phyloP scores from a whole-genome alignment of 2,113 vertebrate genomes.

The Phasianus colchicus region DNA sequence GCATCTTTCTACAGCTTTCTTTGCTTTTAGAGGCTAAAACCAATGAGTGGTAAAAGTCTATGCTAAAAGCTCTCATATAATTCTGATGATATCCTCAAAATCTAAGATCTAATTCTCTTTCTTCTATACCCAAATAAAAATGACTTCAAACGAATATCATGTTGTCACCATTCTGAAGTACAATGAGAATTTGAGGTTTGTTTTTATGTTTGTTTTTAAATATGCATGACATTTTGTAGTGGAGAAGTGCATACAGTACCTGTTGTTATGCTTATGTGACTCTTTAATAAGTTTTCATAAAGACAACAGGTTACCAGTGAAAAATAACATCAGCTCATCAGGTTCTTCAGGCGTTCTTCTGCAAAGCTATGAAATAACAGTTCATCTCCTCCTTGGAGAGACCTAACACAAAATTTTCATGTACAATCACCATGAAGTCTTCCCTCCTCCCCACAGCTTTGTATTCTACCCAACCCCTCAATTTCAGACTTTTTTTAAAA shows the following conservation, averaged over 20 bases:
- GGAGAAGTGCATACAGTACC: constrained; percentile 78
- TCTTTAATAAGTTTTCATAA: constrained; percentile 51
- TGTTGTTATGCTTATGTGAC: constrained; percentile 44
- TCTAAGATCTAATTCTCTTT: neutral
- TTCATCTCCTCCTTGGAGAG: constrained; percentile 46
- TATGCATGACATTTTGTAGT: constrained; percentile 49
- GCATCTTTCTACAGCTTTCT: neutral
- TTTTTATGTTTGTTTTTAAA: neutral
- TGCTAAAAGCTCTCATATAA: neutral
- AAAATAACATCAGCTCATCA: constrained; percentile 59
- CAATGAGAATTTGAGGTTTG: neutral
- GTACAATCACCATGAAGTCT: neutral
- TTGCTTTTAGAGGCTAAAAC: neutral
- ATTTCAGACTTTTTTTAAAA: neutral
- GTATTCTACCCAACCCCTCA: constrained; percentile 25
- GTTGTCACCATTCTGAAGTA: constrained; percentile 21
- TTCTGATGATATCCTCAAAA: neutral
- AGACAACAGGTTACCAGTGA: constrained; percentile 69
- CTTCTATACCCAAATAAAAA: neutral
- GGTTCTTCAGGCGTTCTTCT: constrained; percentile 66
- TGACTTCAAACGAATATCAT: constrained; percentile 8
- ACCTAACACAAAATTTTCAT: constrained; percentile 20
- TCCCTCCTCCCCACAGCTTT: neutral
- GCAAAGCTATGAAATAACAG: constrained; percentile 68
- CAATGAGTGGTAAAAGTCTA: neutral